Percentiles rank a stretch among this genome's conserved stretches.
Conservation (phyloP, 2,113 vertebrate species). For the Prunella himalayana region DNA sequence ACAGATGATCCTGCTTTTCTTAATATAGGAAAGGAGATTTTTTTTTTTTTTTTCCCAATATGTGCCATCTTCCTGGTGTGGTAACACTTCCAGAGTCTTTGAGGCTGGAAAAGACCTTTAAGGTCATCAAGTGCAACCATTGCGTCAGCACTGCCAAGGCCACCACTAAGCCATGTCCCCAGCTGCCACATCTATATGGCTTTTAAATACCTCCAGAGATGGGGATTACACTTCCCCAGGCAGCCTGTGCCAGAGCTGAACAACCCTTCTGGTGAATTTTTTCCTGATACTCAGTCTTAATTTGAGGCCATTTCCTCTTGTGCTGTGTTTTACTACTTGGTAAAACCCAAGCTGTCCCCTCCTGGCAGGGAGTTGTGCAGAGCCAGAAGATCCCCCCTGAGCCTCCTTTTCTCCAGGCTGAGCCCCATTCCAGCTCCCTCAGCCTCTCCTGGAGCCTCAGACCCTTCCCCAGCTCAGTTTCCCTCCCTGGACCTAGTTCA, state of each 20-base stretch:
- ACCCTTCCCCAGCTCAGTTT: background rate
- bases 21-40: background rate
- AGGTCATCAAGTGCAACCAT: background rate
- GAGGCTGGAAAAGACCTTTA: background rate
- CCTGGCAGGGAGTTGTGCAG: background rate
- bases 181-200: background rate
- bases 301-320: background rate
- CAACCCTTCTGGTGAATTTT: background rate
- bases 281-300: background rate
- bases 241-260: background rate
- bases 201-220: background rate
- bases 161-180: background rate
- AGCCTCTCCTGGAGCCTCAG: background rate
- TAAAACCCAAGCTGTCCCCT: rapidly evolving
- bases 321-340: background rate
- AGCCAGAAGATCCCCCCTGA: background rate
- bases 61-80: rapidly evolving
- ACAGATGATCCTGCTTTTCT: background rate
- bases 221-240: background rate
- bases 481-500: background rate
- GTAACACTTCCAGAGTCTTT: background rate
- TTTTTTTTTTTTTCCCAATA: rapidly evolving
- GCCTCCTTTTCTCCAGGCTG: background rate
- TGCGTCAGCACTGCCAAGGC: background rate
- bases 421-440: background rate